Base-by-base conservation (phyloP, 2,113 vertebrate genomes). In the Ptilorrhoa leucosticta region DNA sequence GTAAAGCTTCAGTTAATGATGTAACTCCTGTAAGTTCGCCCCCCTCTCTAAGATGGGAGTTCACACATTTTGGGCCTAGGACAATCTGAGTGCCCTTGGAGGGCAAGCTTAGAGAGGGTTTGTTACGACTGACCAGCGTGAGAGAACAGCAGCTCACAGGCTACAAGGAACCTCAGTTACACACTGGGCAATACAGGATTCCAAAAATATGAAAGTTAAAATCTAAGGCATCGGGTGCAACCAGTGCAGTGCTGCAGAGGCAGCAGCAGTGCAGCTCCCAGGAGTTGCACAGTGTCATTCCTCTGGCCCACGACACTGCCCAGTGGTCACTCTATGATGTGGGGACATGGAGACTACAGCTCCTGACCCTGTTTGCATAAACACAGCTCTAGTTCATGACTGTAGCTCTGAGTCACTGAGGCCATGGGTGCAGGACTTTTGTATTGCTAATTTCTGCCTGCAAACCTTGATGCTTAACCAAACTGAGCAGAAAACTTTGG, bases 321-420 rank as follows among this genome's bases (percentile, higher is more conserved):
- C 37, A 20, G 15, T 5, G 78, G 53, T 30, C 65, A 11, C 42
- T 26, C 1, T 2, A 1, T 12, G n/a, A 20, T 1, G 3, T 6
- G 47, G 60, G 39, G 51, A 56, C 15, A 19, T 0, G 7, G 33
- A 37, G 11, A 26, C 26, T 33, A 31, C 47, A 90, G 57, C 57
- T 83, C 61, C 50, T 60, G 61, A 37, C 30, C 44, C 11, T 82
- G n/a, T 30, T 12, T 24, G 17, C 33, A 31, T 2, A 19, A 66
- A 42, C 20, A 13, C 3, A 51, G 37, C 68, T 61, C 56, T 11
- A 2, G 16, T 3, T 64, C 35, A 23, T 24, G 24, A 8, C 23
- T 44, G 23, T 1, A 42, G 15, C 53, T 64, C 66, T 39, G 53
- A 23, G n/a, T 37, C 50, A 48, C 40, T 42, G 69, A 60, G 44